Evolutionary conservation across 2,888 invertebrate genomes (phyloP).

Genomic region (Acleris sparsana): DNA sequence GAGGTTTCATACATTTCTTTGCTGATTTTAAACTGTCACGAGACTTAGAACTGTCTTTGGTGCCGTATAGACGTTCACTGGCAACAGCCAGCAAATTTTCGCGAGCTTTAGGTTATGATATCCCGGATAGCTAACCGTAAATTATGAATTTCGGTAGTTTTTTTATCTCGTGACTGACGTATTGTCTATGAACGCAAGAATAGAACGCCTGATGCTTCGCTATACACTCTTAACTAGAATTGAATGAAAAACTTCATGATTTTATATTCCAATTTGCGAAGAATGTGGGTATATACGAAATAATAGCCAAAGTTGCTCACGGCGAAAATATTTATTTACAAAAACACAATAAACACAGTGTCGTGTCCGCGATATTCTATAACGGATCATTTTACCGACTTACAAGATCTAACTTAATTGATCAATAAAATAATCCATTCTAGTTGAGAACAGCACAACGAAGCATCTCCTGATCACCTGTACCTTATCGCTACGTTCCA

Average conservation of each 20-base stretch:
- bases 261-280: background rate
- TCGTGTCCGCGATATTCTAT: constrained; percentile 5
- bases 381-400: constrained; percentile 4
- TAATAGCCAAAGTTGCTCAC: constrained; percentile 15
- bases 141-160: no score
- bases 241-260: background rate
- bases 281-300: constrained; percentile 5
- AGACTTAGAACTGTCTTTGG: no score
- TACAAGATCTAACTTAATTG: background rate
- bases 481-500: constrained; percentile 30
- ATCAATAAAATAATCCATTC: constrained; percentile 7
- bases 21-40: no score
- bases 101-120: no score
- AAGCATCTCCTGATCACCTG: constrained; percentile 29
- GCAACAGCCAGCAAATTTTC: no score
- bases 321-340: constrained; percentile 29
- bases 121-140: no score
- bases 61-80: no score
- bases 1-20: no score
- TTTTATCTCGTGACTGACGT: background rate
- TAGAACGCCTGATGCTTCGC: constrained; percentile 19
- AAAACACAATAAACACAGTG: constrained; percentile 15
- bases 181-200: background rate
- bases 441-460: constrained; percentile 21
- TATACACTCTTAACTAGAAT: constrained; percentile 2